phyloP scores from a whole-genome alignment of 2,888 invertebrate genomes.

The Eustalomyia histrio region DNA sequence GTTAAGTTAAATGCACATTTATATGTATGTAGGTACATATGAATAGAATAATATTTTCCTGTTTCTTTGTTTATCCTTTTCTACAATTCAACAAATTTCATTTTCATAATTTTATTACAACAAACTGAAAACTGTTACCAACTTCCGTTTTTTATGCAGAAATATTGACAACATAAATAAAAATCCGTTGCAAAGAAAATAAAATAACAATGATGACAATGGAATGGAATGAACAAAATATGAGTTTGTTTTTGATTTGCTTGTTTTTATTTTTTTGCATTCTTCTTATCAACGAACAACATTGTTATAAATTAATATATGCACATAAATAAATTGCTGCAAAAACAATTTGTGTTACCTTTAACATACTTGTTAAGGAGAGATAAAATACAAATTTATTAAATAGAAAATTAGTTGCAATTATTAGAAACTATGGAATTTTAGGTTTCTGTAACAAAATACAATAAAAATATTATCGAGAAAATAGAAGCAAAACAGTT shows the following conservation, averaged over 20 bases:
- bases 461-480: too few relatives aligned
- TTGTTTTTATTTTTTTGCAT: slow-evolving; percentile 20
- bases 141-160: slow-evolving; percentile 42
- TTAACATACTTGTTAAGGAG: slow-evolving; percentile 10
- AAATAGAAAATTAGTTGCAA: not conserved
- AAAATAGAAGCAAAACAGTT: too few relatives aligned
- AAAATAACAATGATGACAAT: slow-evolving; percentile 22
- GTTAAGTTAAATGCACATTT: slow-evolving; percentile 2
- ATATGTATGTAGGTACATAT: not conserved
- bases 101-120: slow-evolving; percentile 40
- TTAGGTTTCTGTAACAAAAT: too few relatives aligned
- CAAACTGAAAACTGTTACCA: slow-evolving; percentile 39
- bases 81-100: slow-evolving; percentile 33
- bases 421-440: too few relatives aligned
- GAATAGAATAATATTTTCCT: not conserved
- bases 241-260: slow-evolving; percentile 35
- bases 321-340: slow-evolving; percentile 39
- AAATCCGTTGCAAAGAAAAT: slow-evolving; percentile 18
- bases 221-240: slow-evolving; percentile 48
- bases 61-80: slow-evolving; percentile 14
- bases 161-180: slow-evolving; percentile 40
- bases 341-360: slow-evolving; percentile 41
- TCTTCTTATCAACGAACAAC: slow-evolving; percentile 26
- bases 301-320: slow-evolving; percentile 46
- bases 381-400: not conserved